Evolutionary conservation across 2,797 vertebrate species (phyloP).

Genomic region (Decapterus maruadsi): DNA sequence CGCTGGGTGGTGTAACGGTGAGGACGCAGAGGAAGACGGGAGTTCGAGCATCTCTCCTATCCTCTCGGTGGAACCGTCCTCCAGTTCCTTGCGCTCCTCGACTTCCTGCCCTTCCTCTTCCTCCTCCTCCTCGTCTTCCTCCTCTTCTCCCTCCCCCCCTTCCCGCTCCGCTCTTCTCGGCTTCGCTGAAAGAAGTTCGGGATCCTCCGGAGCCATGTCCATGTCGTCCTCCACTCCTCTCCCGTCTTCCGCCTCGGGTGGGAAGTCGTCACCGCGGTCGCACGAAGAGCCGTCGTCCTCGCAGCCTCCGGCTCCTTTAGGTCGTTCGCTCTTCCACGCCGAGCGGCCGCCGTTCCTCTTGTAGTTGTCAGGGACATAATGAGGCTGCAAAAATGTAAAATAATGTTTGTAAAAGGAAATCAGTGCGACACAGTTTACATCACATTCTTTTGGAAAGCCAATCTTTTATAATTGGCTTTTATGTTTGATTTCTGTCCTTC

Average conservation of each 20-base stretch:
- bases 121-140: conserved; percentile 68
- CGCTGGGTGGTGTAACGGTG: conserved; percentile 82
- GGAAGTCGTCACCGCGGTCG: conserved; percentile 82
- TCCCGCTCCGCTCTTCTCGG: conserved; percentile 84
- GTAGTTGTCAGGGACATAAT: conserved; percentile 99
- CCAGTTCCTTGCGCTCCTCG: conserved; percentile 72
- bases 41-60: conserved; percentile 82
- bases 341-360: conserved; percentile 97
- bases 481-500: no score
- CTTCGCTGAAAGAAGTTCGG: conserved; percentile 56
- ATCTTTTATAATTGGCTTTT: no score
- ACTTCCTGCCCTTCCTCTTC: conserved; percentile 69
- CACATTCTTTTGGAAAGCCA: background rate
- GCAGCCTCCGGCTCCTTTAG: conserved; percentile 85
- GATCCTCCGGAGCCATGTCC: conserved; percentile 68
- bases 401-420: background rate
- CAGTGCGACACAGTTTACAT: background rate
- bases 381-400: conserved; percentile 87
- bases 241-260: conserved; percentile 76
- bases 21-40: conserved; percentile 76
- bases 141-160: conserved; percentile 65
- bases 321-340: conserved; percentile 94
- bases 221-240: conserved; percentile 68
- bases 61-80: conserved; percentile 82
- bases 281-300: conserved; percentile 89